Conservation (phyloP, 2,113 vertebrate species). For the Halcyon malimbica region DNA sequence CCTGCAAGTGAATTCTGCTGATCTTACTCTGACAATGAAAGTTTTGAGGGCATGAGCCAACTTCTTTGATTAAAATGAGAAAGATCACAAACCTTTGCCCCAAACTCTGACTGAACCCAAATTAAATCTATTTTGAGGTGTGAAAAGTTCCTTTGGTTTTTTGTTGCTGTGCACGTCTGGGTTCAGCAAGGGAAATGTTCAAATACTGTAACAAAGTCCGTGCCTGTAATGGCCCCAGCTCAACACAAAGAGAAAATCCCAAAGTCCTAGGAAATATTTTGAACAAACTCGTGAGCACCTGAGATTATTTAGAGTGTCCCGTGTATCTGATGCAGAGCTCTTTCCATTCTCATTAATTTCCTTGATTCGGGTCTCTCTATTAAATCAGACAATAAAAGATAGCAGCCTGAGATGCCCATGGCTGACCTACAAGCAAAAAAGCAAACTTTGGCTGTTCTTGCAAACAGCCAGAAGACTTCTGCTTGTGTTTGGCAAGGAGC, state of each 20-base stretch:
- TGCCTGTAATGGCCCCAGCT: background rate
- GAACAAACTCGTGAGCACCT: background rate
- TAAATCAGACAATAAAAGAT: background rate
- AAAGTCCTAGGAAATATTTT: background rate
- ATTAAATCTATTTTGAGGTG: slow-evolving; percentile 32
- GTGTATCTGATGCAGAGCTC: background rate
- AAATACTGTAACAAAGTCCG: background rate
- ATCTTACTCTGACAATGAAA: slow-evolving; percentile 37
- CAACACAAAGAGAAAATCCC: background rate
- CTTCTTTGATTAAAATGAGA: slow-evolving; percentile 44
- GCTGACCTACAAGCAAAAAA: background rate
- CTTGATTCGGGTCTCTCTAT: background rate
- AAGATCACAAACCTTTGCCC: slow-evolving; percentile 55
- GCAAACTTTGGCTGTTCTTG: background rate
- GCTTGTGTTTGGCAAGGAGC: background rate
- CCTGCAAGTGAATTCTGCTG: slow-evolving; percentile 58
- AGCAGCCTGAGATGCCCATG: background rate
- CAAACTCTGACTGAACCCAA: slow-evolving; percentile 51
- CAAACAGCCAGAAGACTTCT: background rate
- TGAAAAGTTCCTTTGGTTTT: slow-evolving; percentile 23
- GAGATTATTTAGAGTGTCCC: background rate
- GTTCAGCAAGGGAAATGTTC: background rate
- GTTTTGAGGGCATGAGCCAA: slow-evolving; percentile 31
- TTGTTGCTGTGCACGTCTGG: background rate
- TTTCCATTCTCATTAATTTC: background rate